Evolutionary conservation across 2,888 invertebrate species (phyloP).

Genomic region (Leucophora obtusa): DNA sequence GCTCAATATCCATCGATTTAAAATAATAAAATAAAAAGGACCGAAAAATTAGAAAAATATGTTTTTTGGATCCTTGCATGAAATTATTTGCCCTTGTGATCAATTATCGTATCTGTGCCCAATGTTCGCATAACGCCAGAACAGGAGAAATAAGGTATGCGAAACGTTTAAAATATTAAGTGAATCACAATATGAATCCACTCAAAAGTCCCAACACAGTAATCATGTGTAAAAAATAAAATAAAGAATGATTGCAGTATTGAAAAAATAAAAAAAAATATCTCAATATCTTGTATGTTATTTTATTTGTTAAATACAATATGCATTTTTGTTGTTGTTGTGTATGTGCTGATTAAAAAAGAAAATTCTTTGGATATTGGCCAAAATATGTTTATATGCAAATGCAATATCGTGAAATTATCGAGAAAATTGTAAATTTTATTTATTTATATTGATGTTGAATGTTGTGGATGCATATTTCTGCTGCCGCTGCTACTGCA

Average conservation of each 20-base stretch:
- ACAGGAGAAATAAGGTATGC: too few species aligned
- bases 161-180: background rate
- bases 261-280: slow-evolving; percentile 28
- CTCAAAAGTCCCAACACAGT: slow-evolving; percentile 3
- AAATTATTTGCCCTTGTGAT: too few species aligned
- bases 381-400: slow-evolving; percentile 73
- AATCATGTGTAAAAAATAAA: slow-evolving; percentile 52
- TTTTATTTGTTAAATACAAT: slow-evolving; percentile 33
- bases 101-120: too few species aligned
- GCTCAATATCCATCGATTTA: too few species aligned
- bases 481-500: background rate
- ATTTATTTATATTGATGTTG: slow-evolving; percentile 65
- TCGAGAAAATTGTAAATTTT: slow-evolving; percentile 66
- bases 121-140: too few species aligned
- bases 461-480: slow-evolving; percentile 63
- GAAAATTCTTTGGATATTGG: slow-evolving; percentile 75
- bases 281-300: background rate
- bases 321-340: background rate
- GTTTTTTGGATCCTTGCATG: too few species aligned
- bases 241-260: slow-evolving; percentile 49
- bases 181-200: background rate
- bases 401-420: slow-evolving; percentile 51
- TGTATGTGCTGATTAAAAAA: slow-evolving; percentile 74
- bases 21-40: too few species aligned
- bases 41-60: too few species aligned